Evolutionary conservation across 2,797 vertebrate genomes (phyloP), one percentile per base, ranked within the genome.

Genomic region (Amphiprion clarkii): DNA sequence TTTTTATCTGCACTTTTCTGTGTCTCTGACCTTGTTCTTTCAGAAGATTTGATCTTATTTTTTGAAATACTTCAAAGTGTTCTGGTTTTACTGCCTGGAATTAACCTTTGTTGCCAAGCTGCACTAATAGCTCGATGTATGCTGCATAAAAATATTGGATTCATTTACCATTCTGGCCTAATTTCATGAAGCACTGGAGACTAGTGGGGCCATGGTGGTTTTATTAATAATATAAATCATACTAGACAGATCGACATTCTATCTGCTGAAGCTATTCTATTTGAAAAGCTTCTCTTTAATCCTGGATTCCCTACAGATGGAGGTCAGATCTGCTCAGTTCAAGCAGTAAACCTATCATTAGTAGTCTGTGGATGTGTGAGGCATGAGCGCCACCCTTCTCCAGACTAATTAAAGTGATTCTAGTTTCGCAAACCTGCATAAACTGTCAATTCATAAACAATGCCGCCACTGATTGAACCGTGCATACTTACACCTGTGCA

Each of bases 141-240:
- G 10, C 49, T 57, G 51, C 10, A 61, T 51, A 27, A 42, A 16
- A 59, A 74, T 54, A 29, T 57, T 14, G 12, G 31, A 51, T 56
- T 79, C 4, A 46, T 59, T 52, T 40, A 39, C 10, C 6, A 58
- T 16, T 63, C 19, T 44, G 48, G 13, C 59, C 58, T 46, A 29
- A 17, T 58, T 61, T 74, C 17, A 65, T 36, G 46, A 52, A 36
- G 49, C 21, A 13, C 4, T 31, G 6, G 19, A 53, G 39, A 62
- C 66, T 56, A 49, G 27, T 54, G 31, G 9, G 9, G 16, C 51
- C 21, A 14, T 62, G 49, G 59, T 21, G 9, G 23, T 48, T 78
- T 58, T 55, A 78, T 69, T 58, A 68, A 55, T 65, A 49, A 68
- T 76, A 75, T 70, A 55, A 75, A 66, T 74, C 66, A 68, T 6